These are phyloP conservation scores for Spodoptera frugiperda DNA, from an alignment of 1,140 invertebrate genomes.

Conservation along the genomic window DNA sequence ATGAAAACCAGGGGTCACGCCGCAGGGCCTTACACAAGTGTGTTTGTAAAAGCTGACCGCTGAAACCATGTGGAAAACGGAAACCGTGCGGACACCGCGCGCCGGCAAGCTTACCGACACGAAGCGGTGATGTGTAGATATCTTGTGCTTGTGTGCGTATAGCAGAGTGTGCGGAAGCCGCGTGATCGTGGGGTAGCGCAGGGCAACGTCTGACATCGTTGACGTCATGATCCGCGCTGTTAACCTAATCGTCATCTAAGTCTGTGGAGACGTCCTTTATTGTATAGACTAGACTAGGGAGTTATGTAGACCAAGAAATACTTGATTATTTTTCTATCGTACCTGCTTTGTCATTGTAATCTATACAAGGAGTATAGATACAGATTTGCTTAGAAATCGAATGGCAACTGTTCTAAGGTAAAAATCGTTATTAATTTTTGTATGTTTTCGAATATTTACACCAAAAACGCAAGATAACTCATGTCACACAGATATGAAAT, in stretches of 20 bases:
- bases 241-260: slow-evolving; percentile 6
- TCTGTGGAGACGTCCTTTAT: neutral
- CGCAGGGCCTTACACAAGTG: slow-evolving; percentile 29
- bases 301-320: too few species aligned
- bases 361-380: too few species aligned
- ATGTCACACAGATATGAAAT: slow-evolving; percentile 52
- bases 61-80: slow-evolving; percentile 48
- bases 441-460: neutral
- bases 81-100: slow-evolving; percentile 38
- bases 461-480: slow-evolving; percentile 13
- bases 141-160: slow-evolving; percentile 19
- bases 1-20: slow-evolving; percentile 11
- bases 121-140: slow-evolving; percentile 4
- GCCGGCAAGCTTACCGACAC: neutral
- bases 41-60: slow-evolving; percentile 42
- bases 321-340: too few species aligned
- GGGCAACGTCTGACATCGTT: slow-evolving; percentile 36
- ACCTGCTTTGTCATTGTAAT: too few species aligned
- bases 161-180: slow-evolving; percentile 42
- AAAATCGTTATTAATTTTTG: too few species aligned
- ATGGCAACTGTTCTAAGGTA: too few species aligned
- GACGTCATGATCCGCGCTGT: slow-evolving; percentile 48
- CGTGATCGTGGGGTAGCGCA: slow-evolving; percentile 42
- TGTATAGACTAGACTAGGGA: too few species aligned
- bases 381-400: too few species aligned